Evolutionary conservation across 2,888 invertebrate species (phyloP), one percentile per base, ranked within the genome.

Genomic region (Hydriomena furcata): DNA sequence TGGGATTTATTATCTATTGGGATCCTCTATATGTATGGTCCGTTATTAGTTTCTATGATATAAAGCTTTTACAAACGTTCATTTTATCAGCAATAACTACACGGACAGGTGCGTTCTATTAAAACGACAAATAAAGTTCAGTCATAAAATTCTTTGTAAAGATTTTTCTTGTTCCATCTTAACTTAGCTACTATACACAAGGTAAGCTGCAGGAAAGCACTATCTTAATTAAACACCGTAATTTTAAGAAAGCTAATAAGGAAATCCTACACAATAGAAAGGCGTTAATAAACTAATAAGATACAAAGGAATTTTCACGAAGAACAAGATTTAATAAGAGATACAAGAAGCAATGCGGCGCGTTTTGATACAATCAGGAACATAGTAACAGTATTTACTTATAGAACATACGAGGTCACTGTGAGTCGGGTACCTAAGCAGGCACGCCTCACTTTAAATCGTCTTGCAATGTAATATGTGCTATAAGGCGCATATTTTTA

Each of bases 361-460:
- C 53, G 58, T 54, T 54, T 55, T 56, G 64, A 64, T 68, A 56
- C 55, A 63, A 71, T 66, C 66, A 57, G 60, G 55, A 61, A 63
- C 66, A 64, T 65, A 58, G 63, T 72, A 76, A 72, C 73, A 64
- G 66, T 69, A 70, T 71, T 66, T 67, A 69, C 63, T 66, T 63
- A 69, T 57, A 58, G 66, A 73, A 75, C 73, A 65, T 68, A 78
- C 68, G 68, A 66, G 75, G 72, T 67, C 73, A 84, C 79, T 82
- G 79, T 76, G 66, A 68, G 63, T 59, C 61, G 61, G 35, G 41
- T 41, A 35, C 21, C 24, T 38, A 38, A 32, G 31, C 23, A 13
- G 8, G 13, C 41, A n/a, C 12, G 30, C n/a, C 0, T 30, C 41
- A 24, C 31, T 41, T 24, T 24, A 7, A 31, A 41, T 32, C 7